A percentile compares a stretch with the other conserved stretches of the same genome.
phyloP scores from a whole-genome alignment of 2,113 vertebrate species.

The Oryzias celebensis region DNA sequence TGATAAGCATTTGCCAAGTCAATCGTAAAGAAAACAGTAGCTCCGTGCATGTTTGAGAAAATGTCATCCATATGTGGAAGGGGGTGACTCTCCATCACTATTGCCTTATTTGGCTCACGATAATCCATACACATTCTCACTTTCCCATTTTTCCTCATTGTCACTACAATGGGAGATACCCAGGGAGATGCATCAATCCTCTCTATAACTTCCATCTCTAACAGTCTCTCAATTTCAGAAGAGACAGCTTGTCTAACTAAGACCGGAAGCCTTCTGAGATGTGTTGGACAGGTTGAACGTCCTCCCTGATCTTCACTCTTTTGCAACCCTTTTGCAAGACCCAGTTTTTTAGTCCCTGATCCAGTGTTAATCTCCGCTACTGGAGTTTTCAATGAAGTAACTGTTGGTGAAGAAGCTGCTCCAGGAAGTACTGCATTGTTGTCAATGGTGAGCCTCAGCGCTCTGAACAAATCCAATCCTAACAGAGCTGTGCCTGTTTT shows the following conservation, averaged over 20 bases:
- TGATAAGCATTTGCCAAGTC: not conserved
- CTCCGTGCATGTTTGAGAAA: not conserved
- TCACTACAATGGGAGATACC: not conserved
- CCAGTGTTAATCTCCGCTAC: too few relatives aligned
- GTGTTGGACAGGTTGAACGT: not conserved
- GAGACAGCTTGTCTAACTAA: too few relatives aligned
- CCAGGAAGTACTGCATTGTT: too few relatives aligned
- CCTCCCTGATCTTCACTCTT: not conserved
- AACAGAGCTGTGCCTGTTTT: too few relatives aligned
- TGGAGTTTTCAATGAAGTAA: too few relatives aligned
- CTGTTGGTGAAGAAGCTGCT: too few relatives aligned
- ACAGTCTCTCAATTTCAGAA: too few relatives aligned
- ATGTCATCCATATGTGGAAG: conserved; percentile 1
- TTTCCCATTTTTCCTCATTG: not conserved
- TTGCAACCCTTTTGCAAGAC: not conserved
- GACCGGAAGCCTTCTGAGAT: not conserved
- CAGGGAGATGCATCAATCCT: not conserved
- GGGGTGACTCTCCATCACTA: not conserved
- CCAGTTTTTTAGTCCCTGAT: too few relatives aligned
- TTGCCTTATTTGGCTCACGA: not conserved
- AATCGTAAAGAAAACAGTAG: not conserved
- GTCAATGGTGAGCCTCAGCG: too few relatives aligned
- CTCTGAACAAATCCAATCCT: too few relatives aligned
- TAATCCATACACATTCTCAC: not conserved
- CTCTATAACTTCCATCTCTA: too few relatives aligned